Conservation (phyloP, 2,797 vertebrate genomes). For the Acomys russatus region DNA sequence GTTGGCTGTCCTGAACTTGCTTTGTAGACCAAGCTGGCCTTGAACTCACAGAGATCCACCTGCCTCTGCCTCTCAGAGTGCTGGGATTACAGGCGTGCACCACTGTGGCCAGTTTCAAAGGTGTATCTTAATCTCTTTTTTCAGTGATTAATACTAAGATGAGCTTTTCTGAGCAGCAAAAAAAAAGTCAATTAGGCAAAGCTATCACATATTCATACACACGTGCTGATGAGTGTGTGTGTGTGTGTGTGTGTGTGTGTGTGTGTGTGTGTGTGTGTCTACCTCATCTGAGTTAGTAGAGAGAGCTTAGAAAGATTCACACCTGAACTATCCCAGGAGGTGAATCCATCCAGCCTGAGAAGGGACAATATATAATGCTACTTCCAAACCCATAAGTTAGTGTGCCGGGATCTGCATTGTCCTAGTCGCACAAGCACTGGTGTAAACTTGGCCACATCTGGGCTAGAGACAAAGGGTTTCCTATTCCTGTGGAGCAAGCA, state of each 20-base stretch:
- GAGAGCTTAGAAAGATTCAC: neutral
- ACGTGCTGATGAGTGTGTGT: too few relatives aligned
- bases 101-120: too few relatives aligned
- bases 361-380: neutral
- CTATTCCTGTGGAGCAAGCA: accelerated
- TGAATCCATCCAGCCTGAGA: neutral
- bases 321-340: neutral
- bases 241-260: too few relatives aligned
- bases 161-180: neutral
- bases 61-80: too few relatives aligned
- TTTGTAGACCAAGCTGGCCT: too few relatives aligned
- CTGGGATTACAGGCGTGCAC: too few relatives aligned
- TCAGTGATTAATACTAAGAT: neutral
- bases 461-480: neutral
- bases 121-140: neutral
- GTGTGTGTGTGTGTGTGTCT: too few relatives aligned
- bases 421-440: accelerated
- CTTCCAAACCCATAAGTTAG: neutral
- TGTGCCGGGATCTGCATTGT: neutral
- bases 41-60: too few relatives aligned
- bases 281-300: neutral
- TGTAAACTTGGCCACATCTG: neutral
- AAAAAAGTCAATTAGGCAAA: neutral
- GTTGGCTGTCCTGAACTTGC: too few relatives aligned
- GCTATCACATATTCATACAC: too few relatives aligned